Base-by-base conservation (phyloP, 2,113 vertebrate species). In the Poecilia latipinna region DNA sequence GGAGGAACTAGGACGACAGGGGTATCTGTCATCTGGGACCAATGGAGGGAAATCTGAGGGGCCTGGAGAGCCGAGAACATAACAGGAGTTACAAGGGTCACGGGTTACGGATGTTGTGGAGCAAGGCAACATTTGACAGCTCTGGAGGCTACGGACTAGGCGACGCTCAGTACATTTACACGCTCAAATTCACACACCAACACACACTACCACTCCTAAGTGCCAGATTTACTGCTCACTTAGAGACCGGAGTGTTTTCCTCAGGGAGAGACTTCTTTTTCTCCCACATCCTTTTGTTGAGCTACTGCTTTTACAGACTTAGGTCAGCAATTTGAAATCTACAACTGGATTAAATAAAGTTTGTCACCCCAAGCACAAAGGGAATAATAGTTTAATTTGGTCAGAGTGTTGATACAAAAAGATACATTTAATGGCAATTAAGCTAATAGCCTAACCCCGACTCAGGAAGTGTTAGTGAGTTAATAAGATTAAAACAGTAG, bases 71-170 rank as follows among this genome's bases (percentile, higher is more conserved):
- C 69, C 15, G 66, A 80, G 88, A 91, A 92, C 87, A 88, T 83
- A 92, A 88, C 88, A 89, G 91, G 82, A 92, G 92, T 93, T 86
- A 76, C 73, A 68, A 88, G 80, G 92, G 91, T 92, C 86, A 91
- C 0, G 62, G 87, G 82, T 87, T 78, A 75, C 83, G 82, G 87
- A 91, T 86, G 90, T 89, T 33, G 75, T n/a, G 31, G 74, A 86
- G 80, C 78, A 70, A 37, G 76, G 80, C 70, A 57, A 74, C 77
- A 63, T 88, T 80, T 86, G 89, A 89, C 85, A 82, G 85, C 69
- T 75, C 82, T 78, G 60, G 79, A 78, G 79, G 89, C 68, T 73
- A 29, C 48, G 77, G 86, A 76, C 75, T 82, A 71, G 72, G 80
- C 48, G 70, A 84, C 83, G 69, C 67, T 11, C 78, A 85, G 68